Evolutionary conservation across 2,888 invertebrate genomes (phyloP).

Genomic region (Callyntrura sp.): DNA sequence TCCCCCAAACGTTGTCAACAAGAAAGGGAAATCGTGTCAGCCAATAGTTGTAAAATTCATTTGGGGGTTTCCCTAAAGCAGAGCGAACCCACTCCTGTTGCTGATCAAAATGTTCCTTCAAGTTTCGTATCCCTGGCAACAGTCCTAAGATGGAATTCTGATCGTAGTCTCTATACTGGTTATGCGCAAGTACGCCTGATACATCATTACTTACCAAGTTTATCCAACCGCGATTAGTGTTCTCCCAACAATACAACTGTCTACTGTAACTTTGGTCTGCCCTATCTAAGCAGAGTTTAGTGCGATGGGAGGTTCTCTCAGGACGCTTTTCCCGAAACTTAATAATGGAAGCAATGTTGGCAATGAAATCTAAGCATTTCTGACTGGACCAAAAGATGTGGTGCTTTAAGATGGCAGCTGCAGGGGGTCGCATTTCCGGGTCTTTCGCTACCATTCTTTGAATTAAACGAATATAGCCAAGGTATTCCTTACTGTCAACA

Average conservation of each 20-base stretch:
- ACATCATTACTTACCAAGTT: not conserved
- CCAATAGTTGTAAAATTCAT: not conserved
- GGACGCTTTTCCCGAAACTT: not conserved
- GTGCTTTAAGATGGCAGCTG: slow-evolving; percentile 10
- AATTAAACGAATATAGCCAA: not conserved
- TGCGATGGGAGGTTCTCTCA: not conserved
- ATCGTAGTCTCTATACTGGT: not conserved
- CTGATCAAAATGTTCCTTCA: not conserved
- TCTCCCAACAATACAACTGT: no score
- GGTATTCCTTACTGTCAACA: no score
- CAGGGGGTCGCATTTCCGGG: not conserved
- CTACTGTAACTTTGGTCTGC: not conserved
- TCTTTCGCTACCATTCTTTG: not conserved
- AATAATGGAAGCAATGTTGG: not conserved
- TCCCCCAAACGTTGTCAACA: not conserved
- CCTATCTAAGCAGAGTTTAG: not conserved
- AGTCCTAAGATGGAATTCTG: not conserved
- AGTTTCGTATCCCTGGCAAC: not conserved
- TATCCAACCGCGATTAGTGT: not conserved
- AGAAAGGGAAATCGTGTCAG: not conserved
- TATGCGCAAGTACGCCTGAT: not conserved
- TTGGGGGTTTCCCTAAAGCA: not conserved
- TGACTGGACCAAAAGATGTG: slow-evolving; percentile 34
- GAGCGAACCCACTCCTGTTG: not conserved
- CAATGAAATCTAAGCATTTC: not conserved